These are phyloP conservation scores for Clinocottus analis DNA, from an alignment of 2,113 vertebrate genomes.

Conservation along the genomic window DNA sequence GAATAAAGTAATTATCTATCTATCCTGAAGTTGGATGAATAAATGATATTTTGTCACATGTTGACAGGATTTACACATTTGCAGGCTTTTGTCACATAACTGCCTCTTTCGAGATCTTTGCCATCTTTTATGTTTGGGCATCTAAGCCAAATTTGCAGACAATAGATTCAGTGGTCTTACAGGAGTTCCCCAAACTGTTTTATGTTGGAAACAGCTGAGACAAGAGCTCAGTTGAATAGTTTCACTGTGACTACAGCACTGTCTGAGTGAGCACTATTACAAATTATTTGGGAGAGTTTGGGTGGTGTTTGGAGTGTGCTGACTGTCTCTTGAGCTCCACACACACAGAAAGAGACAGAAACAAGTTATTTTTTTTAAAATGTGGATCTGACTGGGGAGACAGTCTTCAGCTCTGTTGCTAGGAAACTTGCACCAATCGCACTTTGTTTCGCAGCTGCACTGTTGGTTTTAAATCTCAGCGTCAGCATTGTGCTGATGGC, in stretches of 20 bases:
- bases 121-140: not conserved
- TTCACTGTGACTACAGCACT: not conserved
- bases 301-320: not conserved
- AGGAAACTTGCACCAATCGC: slow-evolving; percentile 8
- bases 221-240: not conserved
- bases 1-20: too few relatives aligned
- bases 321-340: not conserved
- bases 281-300: not conserved
- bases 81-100: not conserved
- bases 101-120: not conserved
- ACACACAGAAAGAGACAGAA: not conserved
- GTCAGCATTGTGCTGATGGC: slow-evolving; percentile 26
- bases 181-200: not conserved
- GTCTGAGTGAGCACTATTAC: not conserved
- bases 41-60: not conserved
- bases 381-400: not conserved
- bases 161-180: not conserved
- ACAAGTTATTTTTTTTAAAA: slow-evolving; percentile 7
- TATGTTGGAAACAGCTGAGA: not conserved
- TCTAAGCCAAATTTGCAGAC: not conserved
- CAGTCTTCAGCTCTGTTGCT: slow-evolving; percentile 15
- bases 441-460: not conserved
- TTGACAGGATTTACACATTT: too few relatives aligned
- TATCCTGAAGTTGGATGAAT: not conserved
- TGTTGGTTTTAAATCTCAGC: slow-evolving; percentile 15